Evolutionary conservation across 1,140 invertebrate species (phyloP).

Genomic region (Drosophila varians): DNA sequence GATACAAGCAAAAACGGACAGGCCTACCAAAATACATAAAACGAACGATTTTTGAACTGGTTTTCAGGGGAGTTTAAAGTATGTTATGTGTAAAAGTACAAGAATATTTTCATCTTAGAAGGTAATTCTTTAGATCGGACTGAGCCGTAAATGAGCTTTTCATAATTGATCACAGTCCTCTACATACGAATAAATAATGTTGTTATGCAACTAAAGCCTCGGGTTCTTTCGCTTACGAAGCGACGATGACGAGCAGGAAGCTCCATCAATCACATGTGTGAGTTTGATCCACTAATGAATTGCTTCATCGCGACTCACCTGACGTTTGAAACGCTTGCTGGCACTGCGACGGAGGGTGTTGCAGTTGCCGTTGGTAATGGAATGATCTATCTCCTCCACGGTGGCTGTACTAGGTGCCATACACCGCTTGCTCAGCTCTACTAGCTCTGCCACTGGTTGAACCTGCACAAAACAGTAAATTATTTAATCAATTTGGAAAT

Average conservation of each 20-base stretch:
- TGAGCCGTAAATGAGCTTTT: constrained; percentile 8
- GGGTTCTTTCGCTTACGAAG: constrained; percentile 3
- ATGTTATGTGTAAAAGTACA: neutral
- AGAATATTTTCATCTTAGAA: neutral
- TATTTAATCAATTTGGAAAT: neutral
- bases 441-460: constrained; percentile 93
- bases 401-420: constrained; percentile 81
- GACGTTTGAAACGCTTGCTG: constrained; percentile 88
- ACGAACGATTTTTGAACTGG: neutral
- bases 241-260: constrained; percentile 4
- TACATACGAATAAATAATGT: constrained; percentile 34
- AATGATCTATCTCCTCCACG: constrained; percentile 76
- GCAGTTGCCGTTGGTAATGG: constrained; percentile 83
- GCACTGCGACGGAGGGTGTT: constrained; percentile 92
- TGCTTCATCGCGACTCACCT: constrained; percentile 84
- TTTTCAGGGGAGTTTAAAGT: neutral
- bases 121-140: neutral
- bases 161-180: constrained; percentile 28
- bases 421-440: constrained; percentile 91
- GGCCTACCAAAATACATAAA: constrained; percentile 3
- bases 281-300: constrained; percentile 18
- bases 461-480: constrained; percentile 83
- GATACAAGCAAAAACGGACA: constrained; percentile 15
- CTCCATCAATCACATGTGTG: constrained; percentile 51
- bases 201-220: constrained; percentile 26